Evolutionary conservation across 2,797 vertebrate genomes (phyloP).

Genomic region (Acrocephalus scirpaceus): DNA sequence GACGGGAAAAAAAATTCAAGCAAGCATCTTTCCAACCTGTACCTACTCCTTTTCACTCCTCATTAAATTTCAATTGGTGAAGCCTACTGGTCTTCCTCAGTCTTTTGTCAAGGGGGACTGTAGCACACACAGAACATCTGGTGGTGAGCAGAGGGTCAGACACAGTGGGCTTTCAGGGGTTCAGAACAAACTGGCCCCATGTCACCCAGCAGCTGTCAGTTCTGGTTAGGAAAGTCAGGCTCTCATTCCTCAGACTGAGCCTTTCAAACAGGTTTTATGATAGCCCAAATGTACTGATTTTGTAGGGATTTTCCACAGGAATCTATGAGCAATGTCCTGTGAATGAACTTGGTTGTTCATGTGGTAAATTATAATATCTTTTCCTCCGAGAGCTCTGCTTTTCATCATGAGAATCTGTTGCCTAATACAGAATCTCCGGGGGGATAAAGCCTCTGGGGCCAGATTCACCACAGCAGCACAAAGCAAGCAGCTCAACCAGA

Average conservation of each 20-base stretch:
- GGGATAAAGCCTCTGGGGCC: background rate
- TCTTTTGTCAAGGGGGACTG: background rate
- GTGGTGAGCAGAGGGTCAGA: background rate
- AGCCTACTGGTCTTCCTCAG: background rate
- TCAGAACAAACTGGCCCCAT: background rate
- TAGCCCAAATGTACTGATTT: background rate
- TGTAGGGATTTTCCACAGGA: background rate
- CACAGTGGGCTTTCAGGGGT: background rate
- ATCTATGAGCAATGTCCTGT: background rate
- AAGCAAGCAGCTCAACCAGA: background rate
- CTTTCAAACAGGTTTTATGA: background rate
- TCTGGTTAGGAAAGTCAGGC: background rate
- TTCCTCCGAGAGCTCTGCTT: background rate
- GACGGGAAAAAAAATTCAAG: background rate
- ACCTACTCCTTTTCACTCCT: background rate
- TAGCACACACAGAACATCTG: constrained; percentile 6
- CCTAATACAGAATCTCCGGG: background rate
- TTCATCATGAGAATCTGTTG: background rate
- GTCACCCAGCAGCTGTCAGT: background rate
- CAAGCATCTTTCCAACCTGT: background rate
- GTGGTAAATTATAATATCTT: background rate
- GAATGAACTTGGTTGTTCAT: background rate
- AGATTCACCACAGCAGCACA: background rate
- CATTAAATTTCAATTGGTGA: constrained; percentile 23
- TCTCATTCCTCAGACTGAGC: background rate